Percentiles rank a stretch among this genome's conserved stretches.
These are phyloP conservation scores for Sciurus carolinensis DNA, from an alignment of 2,797 vertebrate species.

Conservation along the genomic window DNA sequence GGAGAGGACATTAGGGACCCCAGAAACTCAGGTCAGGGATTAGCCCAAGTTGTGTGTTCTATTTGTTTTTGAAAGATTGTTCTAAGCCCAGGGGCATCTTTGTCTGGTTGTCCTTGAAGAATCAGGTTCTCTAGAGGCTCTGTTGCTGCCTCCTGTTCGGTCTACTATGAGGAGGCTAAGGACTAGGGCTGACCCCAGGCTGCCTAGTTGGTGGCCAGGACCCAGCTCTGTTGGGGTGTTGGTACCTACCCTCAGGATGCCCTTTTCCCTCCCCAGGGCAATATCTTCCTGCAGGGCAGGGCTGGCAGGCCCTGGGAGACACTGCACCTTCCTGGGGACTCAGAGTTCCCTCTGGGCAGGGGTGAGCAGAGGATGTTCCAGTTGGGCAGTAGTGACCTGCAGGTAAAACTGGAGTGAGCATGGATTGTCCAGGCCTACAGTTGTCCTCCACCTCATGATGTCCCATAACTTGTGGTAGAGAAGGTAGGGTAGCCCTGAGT, in stretches of 20 bases:
- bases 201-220: neutral
- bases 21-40: neutral
- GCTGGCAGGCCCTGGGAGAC: constrained; percentile 90
- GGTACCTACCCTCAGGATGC: constrained; percentile 92
- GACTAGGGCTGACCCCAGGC: neutral
- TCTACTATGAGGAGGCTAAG: neutral
- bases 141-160: neutral
- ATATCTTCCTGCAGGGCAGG: constrained; percentile 93
- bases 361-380: constrained; percentile 88
- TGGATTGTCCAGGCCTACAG: neutral
- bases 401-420: neutral
- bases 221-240: neutral
- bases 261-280: constrained; percentile 92
- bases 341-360: constrained; percentile 93
- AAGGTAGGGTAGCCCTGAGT: neutral
- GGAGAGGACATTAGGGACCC: neutral
- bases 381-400: constrained; percentile 94
- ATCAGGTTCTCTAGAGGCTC: accelerated
- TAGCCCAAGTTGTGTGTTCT: neutral
- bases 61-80: accelerated
- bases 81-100: accelerated
- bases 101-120: neutral
- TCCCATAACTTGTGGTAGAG: neutral
- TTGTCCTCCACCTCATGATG: no score
- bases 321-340: constrained; percentile 89